Conservation (phyloP, 2,888 invertebrate genomes). For the Tanytarsus gracilentus region DNA sequence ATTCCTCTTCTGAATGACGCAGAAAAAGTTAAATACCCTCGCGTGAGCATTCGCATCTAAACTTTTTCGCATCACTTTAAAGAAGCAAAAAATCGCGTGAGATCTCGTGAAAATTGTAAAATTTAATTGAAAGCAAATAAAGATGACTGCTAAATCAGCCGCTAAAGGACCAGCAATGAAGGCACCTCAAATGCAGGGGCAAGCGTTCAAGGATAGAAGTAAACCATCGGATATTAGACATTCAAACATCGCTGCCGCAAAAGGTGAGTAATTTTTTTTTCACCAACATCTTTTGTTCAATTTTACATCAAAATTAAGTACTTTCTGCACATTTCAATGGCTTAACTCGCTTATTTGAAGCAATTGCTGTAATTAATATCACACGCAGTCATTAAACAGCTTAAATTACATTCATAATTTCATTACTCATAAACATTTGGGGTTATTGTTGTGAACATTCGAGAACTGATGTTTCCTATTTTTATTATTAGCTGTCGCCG, state of each 20-base stretch:
- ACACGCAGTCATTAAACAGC: no score
- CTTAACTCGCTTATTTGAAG: no score
- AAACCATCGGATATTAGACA: slow-evolving; percentile 90
- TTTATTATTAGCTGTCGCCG: slow-evolving; percentile 72
- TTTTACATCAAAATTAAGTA: background rate
- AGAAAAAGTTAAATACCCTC: no score
- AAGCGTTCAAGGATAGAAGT: slow-evolving; percentile 79
- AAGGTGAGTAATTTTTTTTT: slow-evolving; percentile 66
- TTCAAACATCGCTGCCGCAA: slow-evolving; percentile 96
- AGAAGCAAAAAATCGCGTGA: background rate
- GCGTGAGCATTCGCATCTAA: no score
- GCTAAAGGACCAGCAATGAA: slow-evolving; percentile 33
- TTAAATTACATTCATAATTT: no score
- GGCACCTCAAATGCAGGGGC: slow-evolving; percentile 38
- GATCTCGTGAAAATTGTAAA: no score
- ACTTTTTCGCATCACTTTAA: no score
- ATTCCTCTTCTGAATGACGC: background rate
- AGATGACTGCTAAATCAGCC: slow-evolving; percentile 41
- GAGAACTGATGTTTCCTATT: background rate
- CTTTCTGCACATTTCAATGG: slow-evolving; percentile 22
- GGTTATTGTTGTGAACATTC: background rate
- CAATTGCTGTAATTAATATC: no score
- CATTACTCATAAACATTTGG: background rate
- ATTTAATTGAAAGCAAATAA: slow-evolving; percentile 28
- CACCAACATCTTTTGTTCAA: background rate